These are phyloP conservation scores for Gymnoscelis rufifasciata DNA, from an alignment of 2,888 invertebrate genomes.

Conservation along the genomic window DNA sequence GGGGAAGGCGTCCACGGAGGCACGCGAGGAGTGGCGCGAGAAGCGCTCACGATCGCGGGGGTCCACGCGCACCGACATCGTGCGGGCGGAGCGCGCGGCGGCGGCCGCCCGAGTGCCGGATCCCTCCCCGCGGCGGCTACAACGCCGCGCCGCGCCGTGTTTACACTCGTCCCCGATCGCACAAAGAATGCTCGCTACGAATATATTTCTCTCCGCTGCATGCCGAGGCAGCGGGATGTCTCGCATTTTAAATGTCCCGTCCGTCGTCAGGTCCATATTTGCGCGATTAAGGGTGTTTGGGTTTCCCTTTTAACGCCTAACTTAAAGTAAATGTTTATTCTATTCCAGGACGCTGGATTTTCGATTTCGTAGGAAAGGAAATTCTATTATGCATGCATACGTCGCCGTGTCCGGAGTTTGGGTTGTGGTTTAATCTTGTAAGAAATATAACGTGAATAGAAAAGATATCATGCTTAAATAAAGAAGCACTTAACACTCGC, in stretches of 20 bases:
- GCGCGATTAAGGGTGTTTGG: slow-evolving; percentile 56
- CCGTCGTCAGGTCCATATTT: slow-evolving; percentile 53
- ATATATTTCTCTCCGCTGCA: slow-evolving; percentile 57
- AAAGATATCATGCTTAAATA: too few relatives aligned
- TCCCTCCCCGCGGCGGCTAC: slow-evolving; percentile 40
- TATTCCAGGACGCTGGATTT: slow-evolving; percentile 34
- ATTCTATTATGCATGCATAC: slow-evolving; percentile 24
- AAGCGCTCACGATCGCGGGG: slow-evolving; percentile 72
- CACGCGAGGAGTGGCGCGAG: slow-evolving; percentile 73
- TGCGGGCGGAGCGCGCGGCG: slow-evolving; percentile 73
- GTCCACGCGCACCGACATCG: slow-evolving; percentile 74
- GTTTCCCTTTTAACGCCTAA: slow-evolving; percentile 48
- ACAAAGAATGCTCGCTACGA: slow-evolving; percentile 62
- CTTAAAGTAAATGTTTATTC: slow-evolving; percentile 49
- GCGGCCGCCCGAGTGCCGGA: slow-evolving; percentile 72
- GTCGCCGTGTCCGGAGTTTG: slow-evolving; percentile 11
- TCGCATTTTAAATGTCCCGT: slow-evolving; percentile 42
- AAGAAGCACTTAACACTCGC: too few relatives aligned
- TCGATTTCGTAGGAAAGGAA: slow-evolving; percentile 22
- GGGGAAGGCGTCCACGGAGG: slow-evolving; percentile 69
- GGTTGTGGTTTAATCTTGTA: slow-evolving; percentile 6
- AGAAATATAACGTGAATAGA: slow-evolving; percentile 8
- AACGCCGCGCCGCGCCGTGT: slow-evolving; percentile 55
- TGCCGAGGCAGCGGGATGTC: slow-evolving; percentile 51
- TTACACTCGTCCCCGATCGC: slow-evolving; percentile 67